Base-by-base conservation (phyloP, 2,888 invertebrate species). In the Napeogenes inachia region DNA sequence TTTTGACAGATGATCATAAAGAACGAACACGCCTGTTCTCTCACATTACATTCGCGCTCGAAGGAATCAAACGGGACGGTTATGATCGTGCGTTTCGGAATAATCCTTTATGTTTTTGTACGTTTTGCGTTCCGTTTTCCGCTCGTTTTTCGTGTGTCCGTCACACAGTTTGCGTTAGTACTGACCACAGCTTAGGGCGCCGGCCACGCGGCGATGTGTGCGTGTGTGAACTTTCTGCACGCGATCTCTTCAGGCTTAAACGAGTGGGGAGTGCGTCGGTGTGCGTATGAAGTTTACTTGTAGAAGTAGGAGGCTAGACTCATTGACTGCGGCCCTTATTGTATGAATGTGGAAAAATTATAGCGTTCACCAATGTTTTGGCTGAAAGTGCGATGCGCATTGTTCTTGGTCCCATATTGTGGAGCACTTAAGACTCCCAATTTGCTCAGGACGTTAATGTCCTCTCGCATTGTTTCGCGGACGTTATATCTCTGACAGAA, bases 301-400 rank as follows among this genome's bases (percentile, higher is more conserved):
- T 87, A 80, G 78, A 84, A 81, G 87, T 89, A 84, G 80, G 84
- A 83, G 89, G 82, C 90, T 89, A 90, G 90, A 90, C 90, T 90
- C 90, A 90, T 90, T 90, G 90, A 90, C 90, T 89, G 89, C 86
- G 86, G 83, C 87, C 89, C 89, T 89, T 88, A 87, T 89, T 88
- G 89, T 90, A 89, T 89, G 88, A 89, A 90, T 89, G 90, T 90
- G 87, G 90, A 90, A 89, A 90, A 90, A 89, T 89, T 89, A 89
- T 89, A 84, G 88, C 50, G 50, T 80, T 79, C 81, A 85, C 78
- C 74, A 62, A 70, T 87, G 86, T 87, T 87, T 88, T 84, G 88
- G 87, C 85, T 88, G 87, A 82, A 86, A 89, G 81, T 77, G 80
- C 80, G 80, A 83, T 81, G 84, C 79, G 81, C 80, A 84, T 89